Conservation (phyloP, 30 jellyfish, hydroid and myxozoan species). For the Aurelia sp. region DNA sequence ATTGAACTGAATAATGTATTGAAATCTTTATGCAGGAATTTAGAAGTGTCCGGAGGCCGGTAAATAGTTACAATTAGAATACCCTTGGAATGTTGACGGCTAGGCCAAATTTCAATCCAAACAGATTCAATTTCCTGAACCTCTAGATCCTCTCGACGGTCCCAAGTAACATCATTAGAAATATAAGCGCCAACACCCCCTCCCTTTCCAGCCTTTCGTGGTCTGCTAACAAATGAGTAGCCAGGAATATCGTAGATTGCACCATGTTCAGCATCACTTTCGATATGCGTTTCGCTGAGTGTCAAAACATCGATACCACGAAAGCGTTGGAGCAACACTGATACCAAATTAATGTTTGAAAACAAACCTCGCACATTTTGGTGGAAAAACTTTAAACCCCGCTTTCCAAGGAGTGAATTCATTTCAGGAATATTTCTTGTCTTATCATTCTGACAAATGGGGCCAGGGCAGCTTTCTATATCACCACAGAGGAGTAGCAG, state of each 20-base stretch:
- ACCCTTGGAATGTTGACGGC: conserved; percentile 49
- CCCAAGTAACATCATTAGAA: no score
- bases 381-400: conserved; percentile 64
- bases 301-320: conserved; percentile 45
- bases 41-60: conserved; percentile 56
- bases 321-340: conserved; percentile 62
- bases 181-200: no score
- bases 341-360: no score
- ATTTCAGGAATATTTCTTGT: conserved; percentile 29
- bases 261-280: conserved; percentile 13
- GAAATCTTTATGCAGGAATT: conserved; percentile 44
- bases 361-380: conserved; percentile 69
- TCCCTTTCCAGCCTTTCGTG: conserved; percentile 68
- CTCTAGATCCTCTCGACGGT: no score
- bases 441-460: neutral
- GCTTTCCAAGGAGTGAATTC: conserved; percentile 38
- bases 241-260: conserved; percentile 52
- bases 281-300: conserved; percentile 70
- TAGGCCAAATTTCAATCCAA: no score
- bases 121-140: no score
- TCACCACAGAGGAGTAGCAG: no score
- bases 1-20: conserved; percentile 7
- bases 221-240: conserved; percentile 66
- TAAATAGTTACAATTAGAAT: no score
- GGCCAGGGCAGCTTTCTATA: neutral